Base-by-base conservation (phyloP, 2,888 invertebrate genomes). In the Lasioglossum malachurum region DNA sequence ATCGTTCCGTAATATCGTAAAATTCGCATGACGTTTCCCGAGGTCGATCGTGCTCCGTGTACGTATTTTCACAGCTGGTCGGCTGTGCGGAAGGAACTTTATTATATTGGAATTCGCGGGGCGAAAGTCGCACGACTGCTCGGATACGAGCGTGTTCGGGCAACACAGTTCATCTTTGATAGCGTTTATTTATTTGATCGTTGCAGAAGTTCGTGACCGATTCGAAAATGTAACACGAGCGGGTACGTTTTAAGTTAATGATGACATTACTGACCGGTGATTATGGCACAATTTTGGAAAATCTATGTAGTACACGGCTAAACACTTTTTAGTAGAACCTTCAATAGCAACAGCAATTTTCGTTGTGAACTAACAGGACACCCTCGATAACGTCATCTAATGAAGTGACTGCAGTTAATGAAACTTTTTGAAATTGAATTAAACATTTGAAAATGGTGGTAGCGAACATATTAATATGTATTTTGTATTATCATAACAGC, bases 1-100 rank as follows among this genome's bases (percentile, higher is more conserved):
- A 71, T 71, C 72, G 46, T 73, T 49, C 69, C 14, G 27, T 23
- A 69, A 76, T 76, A 53, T 83, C 73, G 49, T 81, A 44, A 74
- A 75, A 81, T 53, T 75, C 60, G 38, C 72, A 19, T 38, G 72
- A 78, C 38, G 49, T 69, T 35, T 46, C 77, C 23, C 67, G 44
- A 16, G 49, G 16, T 73, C 73, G 44, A 73, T 46, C 73, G n/a
- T 16, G 27, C 23, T 38, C 38, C 38, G 69, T 69, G 38, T 38
- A 69, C 69, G 69, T 69, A 23, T 69, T 69, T 69, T 69, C 69
- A 69, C 38, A 38, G 23, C 23, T 69, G 38, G 38, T 38, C 12
- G 38, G 12, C 35, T 38, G 4, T 1, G 69, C 10, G 69, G 38
- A 69, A 69, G 31, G 64, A 64, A 64, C 31, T 19, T 35, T 64